Evolutionary conservation across 2,888 invertebrate species (phyloP).

Genomic region (Drosophila sordidula): DNA sequence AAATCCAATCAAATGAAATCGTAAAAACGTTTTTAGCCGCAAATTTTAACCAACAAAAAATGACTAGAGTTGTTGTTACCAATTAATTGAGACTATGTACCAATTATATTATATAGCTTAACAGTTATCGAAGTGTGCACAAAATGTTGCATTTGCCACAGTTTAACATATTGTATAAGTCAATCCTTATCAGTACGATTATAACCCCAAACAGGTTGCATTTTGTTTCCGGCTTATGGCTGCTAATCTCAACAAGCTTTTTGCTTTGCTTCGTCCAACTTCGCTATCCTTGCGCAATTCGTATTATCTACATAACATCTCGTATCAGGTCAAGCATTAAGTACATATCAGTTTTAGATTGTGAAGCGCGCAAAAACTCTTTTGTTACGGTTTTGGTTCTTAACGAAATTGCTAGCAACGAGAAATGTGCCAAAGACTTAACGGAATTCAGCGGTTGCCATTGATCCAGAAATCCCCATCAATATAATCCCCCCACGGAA

Average conservation of each 20-base stretch:
- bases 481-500: conserved; percentile 1
- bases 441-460: conserved; percentile 47
- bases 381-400: conserved; percentile 12
- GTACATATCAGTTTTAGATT: conserved; percentile 57
- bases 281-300: conserved; percentile 15
- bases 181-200: background rate
- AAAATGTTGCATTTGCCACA: conserved; percentile 43
- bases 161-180: conserved; percentile 15
- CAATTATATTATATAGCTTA: conserved; percentile 39
- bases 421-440: conserved; percentile 68
- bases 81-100: conserved; percentile 29
- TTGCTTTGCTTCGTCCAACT: conserved; percentile 2
- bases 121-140: conserved; percentile 35
- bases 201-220: conserved; percentile 8
- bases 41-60: conserved; percentile 41
- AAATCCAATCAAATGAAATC: conserved; percentile 13
- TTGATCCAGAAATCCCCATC: conserved; percentile 28
- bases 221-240: conserved; percentile 30
- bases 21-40: conserved; percentile 45
- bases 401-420: conserved; percentile 32
- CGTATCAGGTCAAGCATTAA: conserved; percentile 29
- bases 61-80: conserved; percentile 42
- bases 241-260: conserved; percentile 14
- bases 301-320: background rate
- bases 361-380: conserved; percentile 27